These are phyloP conservation scores for Dryomyza anilis DNA, from an alignment of 2,888 invertebrate species.

Conservation along the genomic window DNA sequence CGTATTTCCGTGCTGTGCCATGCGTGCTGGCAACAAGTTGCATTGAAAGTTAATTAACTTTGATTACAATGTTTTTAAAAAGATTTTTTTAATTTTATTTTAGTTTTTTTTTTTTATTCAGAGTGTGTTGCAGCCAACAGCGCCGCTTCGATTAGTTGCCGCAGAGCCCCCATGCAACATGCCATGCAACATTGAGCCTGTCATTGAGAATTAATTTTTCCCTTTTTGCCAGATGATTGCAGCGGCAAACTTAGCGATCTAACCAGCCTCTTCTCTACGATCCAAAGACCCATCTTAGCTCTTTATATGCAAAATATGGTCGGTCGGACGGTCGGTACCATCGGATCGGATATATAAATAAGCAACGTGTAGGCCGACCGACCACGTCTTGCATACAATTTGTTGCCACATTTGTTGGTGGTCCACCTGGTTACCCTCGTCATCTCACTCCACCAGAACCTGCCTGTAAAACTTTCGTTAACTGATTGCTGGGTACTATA, in stretches of 20 bases:
- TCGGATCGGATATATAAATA: neutral
- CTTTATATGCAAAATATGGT: neutral
- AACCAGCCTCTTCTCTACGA: neutral
- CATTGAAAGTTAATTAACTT: conserved; percentile 27
- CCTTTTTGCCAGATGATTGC: neutral
- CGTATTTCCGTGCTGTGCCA: neutral
- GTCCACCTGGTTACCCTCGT: neutral
- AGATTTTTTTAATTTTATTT: conserved; percentile 8
- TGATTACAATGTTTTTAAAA: conserved; percentile 12
- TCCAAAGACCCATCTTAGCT: neutral
- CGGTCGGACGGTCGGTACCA: too few relatives aligned
- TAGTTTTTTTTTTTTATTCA: neutral
- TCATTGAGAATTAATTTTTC: conserved; percentile 31
- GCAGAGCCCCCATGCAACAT: too few relatives aligned
- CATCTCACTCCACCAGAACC: neutral
- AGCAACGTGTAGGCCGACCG: neutral
- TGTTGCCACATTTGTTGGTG: conserved; percentile 8
- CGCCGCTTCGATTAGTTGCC: conserved; percentile 14
- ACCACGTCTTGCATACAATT: conserved; percentile 15
- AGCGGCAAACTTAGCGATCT: neutral
- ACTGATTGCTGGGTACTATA: too few relatives aligned
- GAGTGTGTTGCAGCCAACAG: neutral
- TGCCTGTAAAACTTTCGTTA: too few relatives aligned
- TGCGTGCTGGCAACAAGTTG: neutral
- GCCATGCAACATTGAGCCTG: conserved; percentile 22